Percentiles rank a stretch among this genome's conserved stretches.
These are phyloP conservation scores for Takifugu flavidus DNA, from an alignment of 2,113 vertebrate species.

Conservation along the genomic window DNA sequence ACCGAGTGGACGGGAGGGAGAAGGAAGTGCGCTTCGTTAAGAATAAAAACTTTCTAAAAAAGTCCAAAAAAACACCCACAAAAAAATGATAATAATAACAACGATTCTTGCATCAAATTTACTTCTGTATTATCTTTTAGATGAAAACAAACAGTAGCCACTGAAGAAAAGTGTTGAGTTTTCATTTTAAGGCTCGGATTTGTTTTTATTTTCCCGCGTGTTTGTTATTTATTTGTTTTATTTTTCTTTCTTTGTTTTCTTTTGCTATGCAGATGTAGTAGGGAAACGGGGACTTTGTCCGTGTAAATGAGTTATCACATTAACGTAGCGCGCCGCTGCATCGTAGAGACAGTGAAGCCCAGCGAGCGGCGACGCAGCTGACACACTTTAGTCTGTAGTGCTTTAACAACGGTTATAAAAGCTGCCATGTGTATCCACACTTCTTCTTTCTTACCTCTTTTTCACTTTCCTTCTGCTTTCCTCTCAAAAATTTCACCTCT, in stretches of 20 bases:
- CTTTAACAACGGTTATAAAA: conserved; percentile 56
- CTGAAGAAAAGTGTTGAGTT: conserved; percentile 46
- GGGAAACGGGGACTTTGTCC: conserved; percentile 25
- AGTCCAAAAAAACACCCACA: conserved; percentile 37
- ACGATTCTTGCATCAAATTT: conserved; percentile 70
- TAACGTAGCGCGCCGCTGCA: conserved; percentile 62
- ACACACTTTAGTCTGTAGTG: conserved; percentile 58
- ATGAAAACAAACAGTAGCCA: conserved; percentile 64
- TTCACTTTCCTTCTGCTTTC: conserved; percentile 32
- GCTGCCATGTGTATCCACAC: conserved; percentile 39
- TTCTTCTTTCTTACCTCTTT: conserved; percentile 36
- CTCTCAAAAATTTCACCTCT: conserved; percentile 21
- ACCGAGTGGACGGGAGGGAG: conserved; percentile 48
- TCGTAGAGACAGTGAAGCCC: conserved; percentile 54
- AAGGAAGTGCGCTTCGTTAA: conserved; percentile 48
- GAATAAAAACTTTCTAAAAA: conserved; percentile 52
- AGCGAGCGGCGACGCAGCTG: conserved; percentile 19
- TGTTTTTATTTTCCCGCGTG: conserved; percentile 28
- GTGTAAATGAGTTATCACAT: conserved; percentile 43
- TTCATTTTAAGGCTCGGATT: conserved; percentile 40
- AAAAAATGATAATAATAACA: conserved; percentile 43
- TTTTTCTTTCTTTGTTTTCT: conserved; percentile 36
- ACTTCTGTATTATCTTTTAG: conserved; percentile 71
- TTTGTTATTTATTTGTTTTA: conserved; percentile 62
- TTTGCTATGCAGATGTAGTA: conserved; percentile 66